Percentiles rank a stretch among this genome's conserved stretches.
Conservation (phyloP, 2,888 invertebrate species). For the Idaea biselata region DNA sequence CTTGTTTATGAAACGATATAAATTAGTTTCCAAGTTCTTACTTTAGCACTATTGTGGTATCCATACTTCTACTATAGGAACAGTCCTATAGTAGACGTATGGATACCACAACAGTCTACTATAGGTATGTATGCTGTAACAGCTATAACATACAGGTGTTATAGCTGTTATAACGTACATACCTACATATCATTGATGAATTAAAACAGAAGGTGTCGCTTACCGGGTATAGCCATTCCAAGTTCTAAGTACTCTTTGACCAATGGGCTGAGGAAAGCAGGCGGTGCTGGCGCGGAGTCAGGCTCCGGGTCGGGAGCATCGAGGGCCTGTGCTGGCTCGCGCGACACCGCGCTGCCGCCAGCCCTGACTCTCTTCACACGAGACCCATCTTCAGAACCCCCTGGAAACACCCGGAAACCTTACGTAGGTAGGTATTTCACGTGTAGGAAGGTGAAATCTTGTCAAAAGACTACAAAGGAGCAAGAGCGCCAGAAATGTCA, state of each 20-base stretch:
- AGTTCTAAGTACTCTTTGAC: constrained; percentile 92
- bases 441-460: not conserved
- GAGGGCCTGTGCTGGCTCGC: constrained; percentile 67
- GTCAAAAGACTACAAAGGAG: too few species aligned
- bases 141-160: too few species aligned
- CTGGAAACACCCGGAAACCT: constrained; percentile 51
- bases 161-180: too few species aligned
- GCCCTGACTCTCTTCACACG: constrained; percentile 83
- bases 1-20: not conserved
- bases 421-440: not conserved
- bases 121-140: too few species aligned
- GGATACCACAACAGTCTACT: too few species aligned
- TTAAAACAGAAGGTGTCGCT: constrained; percentile 33
- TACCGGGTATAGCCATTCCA: constrained; percentile 94
- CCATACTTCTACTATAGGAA: not conserved
- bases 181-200: too few species aligned
- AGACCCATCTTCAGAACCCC: constrained; percentile 82
- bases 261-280: constrained; percentile 90
- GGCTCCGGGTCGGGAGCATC: constrained; percentile 77
- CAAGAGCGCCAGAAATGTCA: too few species aligned
- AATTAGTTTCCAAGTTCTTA: not conserved
- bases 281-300: constrained; percentile 81
- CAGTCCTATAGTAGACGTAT: too few species aligned
- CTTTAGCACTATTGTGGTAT: not conserved
- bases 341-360: constrained; percentile 50